A percentile compares a stretch with the other conserved stretches of the same genome.
phyloP scores from a whole-genome alignment of 2,113 vertebrate genomes.

The Lipophrys pholis region DNA sequence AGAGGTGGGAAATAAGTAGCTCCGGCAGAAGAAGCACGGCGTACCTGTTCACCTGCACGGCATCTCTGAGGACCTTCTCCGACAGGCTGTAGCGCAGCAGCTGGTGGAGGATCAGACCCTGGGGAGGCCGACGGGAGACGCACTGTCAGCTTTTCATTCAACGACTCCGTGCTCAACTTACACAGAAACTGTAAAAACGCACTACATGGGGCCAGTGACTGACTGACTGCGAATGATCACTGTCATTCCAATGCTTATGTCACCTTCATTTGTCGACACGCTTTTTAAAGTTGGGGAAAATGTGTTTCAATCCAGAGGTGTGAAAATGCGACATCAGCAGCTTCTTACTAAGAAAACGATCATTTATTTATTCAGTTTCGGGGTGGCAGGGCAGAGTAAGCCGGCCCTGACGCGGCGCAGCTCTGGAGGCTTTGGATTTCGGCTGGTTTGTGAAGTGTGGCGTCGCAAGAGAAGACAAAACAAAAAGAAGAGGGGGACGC shows the following conservation, averaged over 20 bases:
- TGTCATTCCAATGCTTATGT: no score
- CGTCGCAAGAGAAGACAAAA: not conserved
- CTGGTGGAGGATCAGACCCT: conserved; percentile 97
- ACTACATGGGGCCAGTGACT: no score
- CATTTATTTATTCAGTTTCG: not conserved
- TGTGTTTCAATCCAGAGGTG: no score
- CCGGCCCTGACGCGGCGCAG: not conserved
- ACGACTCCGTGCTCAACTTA: no score
- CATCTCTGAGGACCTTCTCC: conserved; percentile 95
- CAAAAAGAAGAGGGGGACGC: not conserved
- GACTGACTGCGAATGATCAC: no score
- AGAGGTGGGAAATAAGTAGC: not conserved
- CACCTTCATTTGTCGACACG: no score
- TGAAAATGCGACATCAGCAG: not conserved
- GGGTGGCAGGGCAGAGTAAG: not conserved
- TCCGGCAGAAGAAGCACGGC: no score
- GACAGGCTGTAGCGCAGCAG: conserved; percentile 94
- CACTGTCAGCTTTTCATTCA: no score
- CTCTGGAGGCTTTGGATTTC: not conserved
- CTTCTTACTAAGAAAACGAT: no score
- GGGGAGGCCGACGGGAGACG: conserved; percentile 7
- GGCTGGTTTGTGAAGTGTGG: not conserved
- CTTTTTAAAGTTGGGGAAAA: no score
- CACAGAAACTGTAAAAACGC: no score
- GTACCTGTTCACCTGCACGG: conserved; percentile 94